Evolutionary conservation across 2,797 vertebrate genomes (phyloP).

Genomic region (Coregonus ussuriensis): DNA sequence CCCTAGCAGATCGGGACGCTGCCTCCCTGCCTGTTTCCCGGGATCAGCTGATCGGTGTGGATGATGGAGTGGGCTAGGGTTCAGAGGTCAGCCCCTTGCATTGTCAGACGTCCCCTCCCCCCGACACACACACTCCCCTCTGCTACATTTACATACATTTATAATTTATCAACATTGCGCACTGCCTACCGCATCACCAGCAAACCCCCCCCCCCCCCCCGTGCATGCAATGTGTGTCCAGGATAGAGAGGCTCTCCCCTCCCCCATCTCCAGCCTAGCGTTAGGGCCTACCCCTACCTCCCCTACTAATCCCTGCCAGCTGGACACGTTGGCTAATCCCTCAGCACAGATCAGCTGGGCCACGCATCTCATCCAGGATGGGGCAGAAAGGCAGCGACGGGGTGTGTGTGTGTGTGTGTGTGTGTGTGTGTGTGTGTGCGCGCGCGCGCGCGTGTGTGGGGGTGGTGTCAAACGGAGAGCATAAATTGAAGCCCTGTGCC

Average conservation of each 20-base stretch:
- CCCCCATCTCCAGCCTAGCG: slow-evolving; percentile 43
- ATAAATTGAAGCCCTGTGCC: slow-evolving; percentile 80
- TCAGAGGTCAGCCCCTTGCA: slow-evolving; percentile 72
- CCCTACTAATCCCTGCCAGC: slow-evolving; percentile 78
- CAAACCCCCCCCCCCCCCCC: slow-evolving; percentile 30
- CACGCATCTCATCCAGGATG: slow-evolving; percentile 72
- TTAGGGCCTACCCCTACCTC: slow-evolving; percentile 45
- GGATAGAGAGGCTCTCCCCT: slow-evolving; percentile 59
- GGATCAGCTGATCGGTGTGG: slow-evolving; percentile 77
- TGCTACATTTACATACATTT: slow-evolving; percentile 74
- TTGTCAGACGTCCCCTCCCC: slow-evolving; percentile 61
- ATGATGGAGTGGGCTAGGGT: slow-evolving; percentile 73
- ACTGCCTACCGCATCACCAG: slow-evolving; percentile 49
- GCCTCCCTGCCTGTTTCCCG: slow-evolving; percentile 55
- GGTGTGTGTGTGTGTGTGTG: no score
- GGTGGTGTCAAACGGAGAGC: slow-evolving; percentile 83
- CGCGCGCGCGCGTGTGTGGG: slow-evolving; percentile 56
- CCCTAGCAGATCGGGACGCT: slow-evolving; percentile 27
- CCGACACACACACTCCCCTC: slow-evolving; percentile 31
- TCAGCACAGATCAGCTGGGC: slow-evolving; percentile 81
- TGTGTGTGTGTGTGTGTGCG: no score
- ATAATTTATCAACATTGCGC: slow-evolving; percentile 44
- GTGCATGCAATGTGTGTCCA: slow-evolving; percentile 30
- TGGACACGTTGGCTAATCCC: slow-evolving; percentile 63
- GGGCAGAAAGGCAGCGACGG: slow-evolving; percentile 72